Evolutionary conservation across 2,797 vertebrate species (phyloP).

Genomic region (Galaxias olidus): DNA sequence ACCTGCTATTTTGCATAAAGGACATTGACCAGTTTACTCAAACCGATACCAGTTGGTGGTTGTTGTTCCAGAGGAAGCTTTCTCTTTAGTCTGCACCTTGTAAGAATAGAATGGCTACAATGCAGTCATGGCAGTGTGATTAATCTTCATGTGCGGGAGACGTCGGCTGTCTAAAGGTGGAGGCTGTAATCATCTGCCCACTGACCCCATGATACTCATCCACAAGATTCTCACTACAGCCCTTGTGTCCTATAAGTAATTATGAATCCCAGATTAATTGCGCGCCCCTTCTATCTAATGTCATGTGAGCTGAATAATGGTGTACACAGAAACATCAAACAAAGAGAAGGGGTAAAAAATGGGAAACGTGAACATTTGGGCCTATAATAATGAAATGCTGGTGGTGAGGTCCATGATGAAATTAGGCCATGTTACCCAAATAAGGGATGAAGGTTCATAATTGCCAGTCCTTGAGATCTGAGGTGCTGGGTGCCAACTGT

Average conservation of each 20-base stretch:
- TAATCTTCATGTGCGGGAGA: slow-evolving; percentile 76
- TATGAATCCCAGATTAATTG: slow-evolving; percentile 63
- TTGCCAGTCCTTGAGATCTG: slow-evolving; percentile 93
- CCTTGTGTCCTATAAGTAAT: slow-evolving; percentile 50
- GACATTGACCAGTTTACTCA: slow-evolving; percentile 21
- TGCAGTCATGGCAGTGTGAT: slow-evolving; percentile 61
- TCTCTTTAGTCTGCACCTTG: slow-evolving; percentile 3
- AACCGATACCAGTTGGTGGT: neutral
- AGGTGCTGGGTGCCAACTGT: slow-evolving; percentile 98
- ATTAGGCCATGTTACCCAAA: slow-evolving; percentile 83
- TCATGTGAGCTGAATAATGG: slow-evolving; percentile 36
- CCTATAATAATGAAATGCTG: slow-evolving; percentile 71
- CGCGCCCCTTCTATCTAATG: slow-evolving; percentile 27
- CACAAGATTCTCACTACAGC: slow-evolving; percentile 46
- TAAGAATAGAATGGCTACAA: slow-evolving; percentile 24
- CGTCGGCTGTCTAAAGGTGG: slow-evolving; percentile 70
- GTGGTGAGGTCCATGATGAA: slow-evolving; percentile 70
- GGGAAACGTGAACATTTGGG: slow-evolving; percentile 39
- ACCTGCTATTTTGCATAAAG: neutral
- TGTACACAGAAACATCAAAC: slow-evolving; percentile 31
- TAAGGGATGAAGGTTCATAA: slow-evolving; percentile 87
- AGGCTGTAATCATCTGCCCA: slow-evolving; percentile 79
- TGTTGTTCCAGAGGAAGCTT: slow-evolving; percentile 19
- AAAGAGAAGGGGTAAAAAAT: slow-evolving; percentile 33
- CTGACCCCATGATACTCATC: slow-evolving; percentile 76